phyloP scores from a whole-genome alignment of 2,888 invertebrate species.

The Osmoderma eremita region DNA sequence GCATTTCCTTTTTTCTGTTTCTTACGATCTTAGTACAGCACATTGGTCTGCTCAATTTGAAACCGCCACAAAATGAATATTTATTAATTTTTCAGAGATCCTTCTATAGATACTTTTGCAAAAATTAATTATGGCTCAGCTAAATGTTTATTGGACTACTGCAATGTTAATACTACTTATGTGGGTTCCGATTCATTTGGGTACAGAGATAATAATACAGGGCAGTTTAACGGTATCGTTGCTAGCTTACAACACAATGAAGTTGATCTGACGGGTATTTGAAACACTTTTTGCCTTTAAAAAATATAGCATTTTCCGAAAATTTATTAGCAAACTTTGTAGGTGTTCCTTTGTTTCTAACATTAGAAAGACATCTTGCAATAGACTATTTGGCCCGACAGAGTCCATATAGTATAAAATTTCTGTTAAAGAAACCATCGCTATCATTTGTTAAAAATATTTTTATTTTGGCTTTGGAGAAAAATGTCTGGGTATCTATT shows the following conservation, averaged over 20 bases:
- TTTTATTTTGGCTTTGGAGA: conserved; percentile 63
- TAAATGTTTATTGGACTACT: conserved; percentile 39
- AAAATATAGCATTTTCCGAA: no score
- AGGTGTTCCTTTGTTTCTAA: conserved; percentile 46
- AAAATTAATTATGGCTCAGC: conserved; percentile 43
- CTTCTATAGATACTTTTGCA: conserved; percentile 41
- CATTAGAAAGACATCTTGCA: conserved; percentile 45
- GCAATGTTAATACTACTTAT: conserved; percentile 40
- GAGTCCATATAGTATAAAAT: conserved; percentile 51
- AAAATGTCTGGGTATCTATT: conserved; percentile 63
- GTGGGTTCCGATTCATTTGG: conserved; percentile 18
- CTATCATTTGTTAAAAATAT: conserved; percentile 65
- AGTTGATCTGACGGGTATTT: neutral
- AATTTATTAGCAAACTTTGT: no score
- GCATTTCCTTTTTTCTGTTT: no score
- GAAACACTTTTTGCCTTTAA: no score
- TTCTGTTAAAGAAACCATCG: conserved; percentile 64
- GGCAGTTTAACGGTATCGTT: conserved; percentile 24
- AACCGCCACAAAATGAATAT: no score
- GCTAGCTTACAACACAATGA: neutral
- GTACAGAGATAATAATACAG: conserved; percentile 19
- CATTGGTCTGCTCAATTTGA: no score
- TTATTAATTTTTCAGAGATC: conserved; percentile 29
- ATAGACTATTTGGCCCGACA: conserved; percentile 50
- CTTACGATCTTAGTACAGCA: no score